Evolutionary conservation across 1,140 invertebrate species (phyloP).

Genomic region (Drosophila insularis): DNA sequence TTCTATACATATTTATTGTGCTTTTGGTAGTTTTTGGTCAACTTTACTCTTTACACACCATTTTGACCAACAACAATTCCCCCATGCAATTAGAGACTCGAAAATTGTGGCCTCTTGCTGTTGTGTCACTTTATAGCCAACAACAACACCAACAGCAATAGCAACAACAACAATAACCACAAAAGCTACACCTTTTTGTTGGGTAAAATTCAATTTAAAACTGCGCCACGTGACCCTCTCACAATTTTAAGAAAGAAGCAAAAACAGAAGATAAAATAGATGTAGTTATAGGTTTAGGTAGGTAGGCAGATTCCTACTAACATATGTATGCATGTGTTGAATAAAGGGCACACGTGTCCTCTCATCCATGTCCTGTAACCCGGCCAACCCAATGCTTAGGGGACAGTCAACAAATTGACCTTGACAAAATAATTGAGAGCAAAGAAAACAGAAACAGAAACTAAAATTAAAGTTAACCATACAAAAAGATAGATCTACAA

Average conservation of each 20-base stretch:
- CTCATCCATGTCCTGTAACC: not conserved
- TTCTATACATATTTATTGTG: not conserved
- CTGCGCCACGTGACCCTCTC: slow-evolving; percentile 47
- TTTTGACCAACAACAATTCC: slow-evolving; percentile 33
- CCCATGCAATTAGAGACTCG: slow-evolving; percentile 43
- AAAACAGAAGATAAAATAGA: slow-evolving; percentile 7
- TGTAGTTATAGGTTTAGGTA: not conserved
- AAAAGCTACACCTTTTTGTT: slow-evolving; percentile 24
- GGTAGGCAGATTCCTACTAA: slow-evolving; percentile 14
- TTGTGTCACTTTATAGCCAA: slow-evolving; percentile 41
- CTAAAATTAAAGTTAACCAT: slow-evolving; percentile 50
- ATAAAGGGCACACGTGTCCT: slow-evolving; percentile 27
- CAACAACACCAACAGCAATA: slow-evolving; percentile 30
- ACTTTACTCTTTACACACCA: slow-evolving; percentile 8
- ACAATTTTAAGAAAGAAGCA: slow-evolving; percentile 5
- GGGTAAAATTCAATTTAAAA: slow-evolving; percentile 53
- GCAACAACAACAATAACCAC: slow-evolving; percentile 40
- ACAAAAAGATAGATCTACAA: slow-evolving; percentile 6
- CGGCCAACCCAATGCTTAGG: slow-evolving; percentile 22
- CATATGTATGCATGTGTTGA: slow-evolving; percentile 49
- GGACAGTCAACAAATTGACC: slow-evolving; percentile 45
- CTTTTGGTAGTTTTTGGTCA: slow-evolving; percentile 7
- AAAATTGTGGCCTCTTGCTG: slow-evolving; percentile 10
- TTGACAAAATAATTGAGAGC: slow-evolving; percentile 62
- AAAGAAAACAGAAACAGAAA: slow-evolving; percentile 29